Evolutionary conservation across 2,888 invertebrate genomes (phyloP), one percentile per base, ranked within the genome.

Genomic region (Pemphredon lugubris): DNA sequence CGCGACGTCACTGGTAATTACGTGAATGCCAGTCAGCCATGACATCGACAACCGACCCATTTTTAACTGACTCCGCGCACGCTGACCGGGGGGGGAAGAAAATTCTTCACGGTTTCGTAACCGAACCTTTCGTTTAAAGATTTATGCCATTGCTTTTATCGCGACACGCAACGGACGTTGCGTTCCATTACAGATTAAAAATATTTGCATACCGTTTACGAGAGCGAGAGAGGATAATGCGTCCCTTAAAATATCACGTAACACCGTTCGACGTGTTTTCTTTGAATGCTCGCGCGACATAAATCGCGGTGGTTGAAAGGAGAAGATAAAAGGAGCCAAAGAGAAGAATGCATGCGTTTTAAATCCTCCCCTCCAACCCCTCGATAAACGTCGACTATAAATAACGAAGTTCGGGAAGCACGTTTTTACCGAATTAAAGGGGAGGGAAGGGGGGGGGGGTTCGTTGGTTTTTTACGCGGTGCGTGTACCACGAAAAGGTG

Each of bases 1-100:
- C 65, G 77, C 65, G 68, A 77, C 67, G 73, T 82, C 79, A 75
- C 20, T 66, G 71, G 65, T 73, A 82, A 83, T 82, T 83, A 77
- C 71, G 73, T 34, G 66, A 60, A 65, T 73, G 67, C 70, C 77
- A 71, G 69, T 83, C 81, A 81, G 61, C 79, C 79, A 47, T 77
- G 73, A 77, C 77, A 75, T 32, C 65, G 68, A 59, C 65, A 37
- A 47, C 16, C 72, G 73, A 78, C 71, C 73, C 53, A 78, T 80
- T 81, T 78, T 78, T 71, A 63, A 67, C 55, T 45, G 34, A 13
- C 14, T 57, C 30, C 45, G 42, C 20, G 37, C 20, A 32, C 34
- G 34, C 11, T 21, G 44, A 40, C 55, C 51, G 54, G 57, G 40
- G 57, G 40, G 47, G 48, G 23, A 74, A 71, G 48, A 66, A n/a